Conservation (phyloP, 2,888 invertebrate species). For the Phrixothrix hirtus region DNA sequence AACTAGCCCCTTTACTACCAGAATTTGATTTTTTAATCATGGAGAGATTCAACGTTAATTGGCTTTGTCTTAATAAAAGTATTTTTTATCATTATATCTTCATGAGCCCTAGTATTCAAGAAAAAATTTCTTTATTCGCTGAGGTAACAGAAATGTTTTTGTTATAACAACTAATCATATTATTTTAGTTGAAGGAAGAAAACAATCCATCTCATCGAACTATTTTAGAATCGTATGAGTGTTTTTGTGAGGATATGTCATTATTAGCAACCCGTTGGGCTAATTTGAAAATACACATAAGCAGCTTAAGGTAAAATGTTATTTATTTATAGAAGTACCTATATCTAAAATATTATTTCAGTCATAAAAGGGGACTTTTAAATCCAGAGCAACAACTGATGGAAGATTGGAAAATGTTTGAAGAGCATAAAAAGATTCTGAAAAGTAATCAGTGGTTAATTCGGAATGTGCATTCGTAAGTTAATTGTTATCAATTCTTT, state of each 20-base stretch:
- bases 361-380: conserved; percentile 26
- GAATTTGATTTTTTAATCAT: conserved; percentile 65
- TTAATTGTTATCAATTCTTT: conserved; percentile 1
- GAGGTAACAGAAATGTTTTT: conserved; percentile 39
- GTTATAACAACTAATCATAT: no score
- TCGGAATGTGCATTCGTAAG: conserved; percentile 46
- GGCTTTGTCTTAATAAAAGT: conserved; percentile 70
- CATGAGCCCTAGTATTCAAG: conserved; percentile 46
- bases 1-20: conserved; percentile 62
- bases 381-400: conserved; percentile 25
- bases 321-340: background rate
- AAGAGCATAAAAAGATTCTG: conserved; percentile 46
- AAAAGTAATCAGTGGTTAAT: conserved; percentile 51
- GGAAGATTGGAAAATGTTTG: conserved; percentile 36
- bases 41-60: conserved; percentile 65
- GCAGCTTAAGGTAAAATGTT: conserved; percentile 18
- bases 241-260: conserved; percentile 35
- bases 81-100: conserved; percentile 60
- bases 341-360: conserved; percentile 3
- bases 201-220: conserved; percentile 28
- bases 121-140: conserved; percentile 43
- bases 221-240: conserved; percentile 32
- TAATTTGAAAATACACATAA: conserved; percentile 17
- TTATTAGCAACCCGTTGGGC: conserved; percentile 24
- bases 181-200: conserved; percentile 31